These are phyloP conservation scores for Vultur gryphus DNA, from an alignment of 2,797 vertebrate genomes.

Conservation along the genomic window DNA sequence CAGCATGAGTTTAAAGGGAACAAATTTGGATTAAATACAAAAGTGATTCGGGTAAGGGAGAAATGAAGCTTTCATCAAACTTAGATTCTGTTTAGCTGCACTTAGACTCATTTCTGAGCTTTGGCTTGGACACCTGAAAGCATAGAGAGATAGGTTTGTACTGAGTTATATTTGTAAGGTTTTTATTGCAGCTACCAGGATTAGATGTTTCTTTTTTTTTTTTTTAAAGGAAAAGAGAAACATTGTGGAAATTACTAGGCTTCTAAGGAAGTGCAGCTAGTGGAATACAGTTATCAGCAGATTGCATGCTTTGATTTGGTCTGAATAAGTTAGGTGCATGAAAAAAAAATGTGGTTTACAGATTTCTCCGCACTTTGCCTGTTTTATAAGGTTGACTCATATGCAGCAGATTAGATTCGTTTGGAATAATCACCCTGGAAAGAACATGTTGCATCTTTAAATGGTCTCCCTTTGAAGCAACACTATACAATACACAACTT, in stretches of 20 bases:
- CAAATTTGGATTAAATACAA: neutral
- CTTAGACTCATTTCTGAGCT: neutral
- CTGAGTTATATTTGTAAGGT: neutral
- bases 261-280: neutral
- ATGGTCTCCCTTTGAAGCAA: neutral
- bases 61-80: neutral
- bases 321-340: neutral
- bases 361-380: conserved; percentile 13
- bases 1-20: neutral
- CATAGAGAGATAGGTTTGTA: neutral
- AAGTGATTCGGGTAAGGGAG: neutral
- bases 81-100: neutral
- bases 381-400: neutral
- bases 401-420: neutral
- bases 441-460: neutral
- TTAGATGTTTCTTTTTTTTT: neutral
- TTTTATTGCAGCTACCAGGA: neutral
- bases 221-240: neutral
- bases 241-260: neutral
- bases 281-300: conserved; percentile 30
- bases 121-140: neutral
- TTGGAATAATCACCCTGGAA: neutral
- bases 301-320: conserved; percentile 39
- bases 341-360: neutral
- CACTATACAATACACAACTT: neutral